A percentile compares a stretch with the other conserved stretches of the same genome.
phyloP scores from a whole-genome alignment of 30 jellyfish, hydroid and myxozoan species.

The Aurelia sp. region DNA sequence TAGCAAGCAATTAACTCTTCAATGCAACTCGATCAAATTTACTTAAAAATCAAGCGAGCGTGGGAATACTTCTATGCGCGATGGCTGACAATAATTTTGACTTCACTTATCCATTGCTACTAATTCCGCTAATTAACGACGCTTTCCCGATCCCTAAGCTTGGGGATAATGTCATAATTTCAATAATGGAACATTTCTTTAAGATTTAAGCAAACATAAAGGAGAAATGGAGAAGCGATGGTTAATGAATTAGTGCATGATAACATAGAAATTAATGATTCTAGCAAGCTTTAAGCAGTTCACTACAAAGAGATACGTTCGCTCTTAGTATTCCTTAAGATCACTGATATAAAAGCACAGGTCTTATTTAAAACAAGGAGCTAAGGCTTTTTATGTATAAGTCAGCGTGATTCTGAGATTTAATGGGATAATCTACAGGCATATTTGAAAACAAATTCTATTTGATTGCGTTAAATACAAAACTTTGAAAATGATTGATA shows the following conservation, averaged over 20 bases:
- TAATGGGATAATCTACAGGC: constrained; percentile 65
- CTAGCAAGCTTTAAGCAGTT: constrained; percentile 55
- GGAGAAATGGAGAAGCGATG: constrained; percentile 69
- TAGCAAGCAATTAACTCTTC: constrained; percentile 69
- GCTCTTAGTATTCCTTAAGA: constrained; percentile 36
- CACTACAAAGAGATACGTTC: constrained; percentile 57
- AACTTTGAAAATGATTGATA: constrained; percentile 60
- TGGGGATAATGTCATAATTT: constrained; percentile 45
- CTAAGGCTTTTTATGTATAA: constrained; percentile 48
- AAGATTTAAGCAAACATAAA: constrained; percentile 19
- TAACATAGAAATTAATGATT: constrained; percentile 70
- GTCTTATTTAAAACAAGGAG: constrained; percentile 49
- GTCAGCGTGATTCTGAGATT: constrained; percentile 69
- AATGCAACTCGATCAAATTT: constrained; percentile 43
- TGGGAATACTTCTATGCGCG: constrained; percentile 63
- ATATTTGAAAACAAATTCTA: constrained; percentile 70
- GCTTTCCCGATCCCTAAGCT: constrained; percentile 68
- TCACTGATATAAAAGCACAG: constrained; percentile 61
- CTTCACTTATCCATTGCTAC: constrained; percentile 69
- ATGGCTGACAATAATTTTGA: constrained; percentile 66
- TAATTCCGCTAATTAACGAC: constrained; percentile 84
- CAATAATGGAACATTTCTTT: constrained; percentile 41
- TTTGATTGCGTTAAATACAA: constrained; percentile 60
- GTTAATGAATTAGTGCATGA: constrained; percentile 53
- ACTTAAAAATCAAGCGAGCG: constrained; percentile 64